Conservation (phyloP, 2,797 vertebrate species). For the Hyperoplus lanceolatus region DNA sequence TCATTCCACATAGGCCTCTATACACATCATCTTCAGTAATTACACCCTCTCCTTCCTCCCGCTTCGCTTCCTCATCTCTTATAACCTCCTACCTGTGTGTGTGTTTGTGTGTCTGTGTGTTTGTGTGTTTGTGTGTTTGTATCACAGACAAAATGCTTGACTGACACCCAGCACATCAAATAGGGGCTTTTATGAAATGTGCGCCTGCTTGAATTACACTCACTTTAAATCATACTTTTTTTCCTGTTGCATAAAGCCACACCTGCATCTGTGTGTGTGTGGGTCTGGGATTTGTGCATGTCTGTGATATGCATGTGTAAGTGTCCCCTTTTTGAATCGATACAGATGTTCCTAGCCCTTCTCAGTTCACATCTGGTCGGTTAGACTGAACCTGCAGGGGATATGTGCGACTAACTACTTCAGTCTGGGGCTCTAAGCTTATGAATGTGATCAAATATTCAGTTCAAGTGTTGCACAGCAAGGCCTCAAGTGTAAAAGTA, state of each 20-base stretch:
- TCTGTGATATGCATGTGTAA: neutral
- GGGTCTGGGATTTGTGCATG: neutral
- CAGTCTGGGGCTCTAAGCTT: slow-evolving; percentile 64
- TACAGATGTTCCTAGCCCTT: slow-evolving; percentile 67
- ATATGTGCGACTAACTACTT: slow-evolving; percentile 65
- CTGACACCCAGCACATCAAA: slow-evolving; percentile 77
- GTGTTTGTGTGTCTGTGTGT: slow-evolving; percentile 26
- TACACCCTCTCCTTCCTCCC: slow-evolving; percentile 76
- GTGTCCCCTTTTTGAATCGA: slow-evolving; percentile 44
- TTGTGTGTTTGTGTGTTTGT: slow-evolving; percentile 8
- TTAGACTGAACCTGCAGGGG: slow-evolving; percentile 68
- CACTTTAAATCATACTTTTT: slow-evolving; percentile 54
- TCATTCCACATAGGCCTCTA: slow-evolving; percentile 77
- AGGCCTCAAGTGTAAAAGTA: slow-evolving; percentile 71
- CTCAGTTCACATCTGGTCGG: slow-evolving; percentile 63
- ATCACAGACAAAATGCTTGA: slow-evolving; percentile 60
- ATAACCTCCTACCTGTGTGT: slow-evolving; percentile 56
- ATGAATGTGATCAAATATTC: slow-evolving; percentile 78
- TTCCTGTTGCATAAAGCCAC: slow-evolving; percentile 46
- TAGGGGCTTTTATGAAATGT: slow-evolving; percentile 76
- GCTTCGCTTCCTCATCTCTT: slow-evolving; percentile 66
- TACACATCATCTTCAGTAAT: slow-evolving; percentile 84
- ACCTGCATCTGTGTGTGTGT: slow-evolving; percentile 33
- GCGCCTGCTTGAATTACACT: slow-evolving; percentile 75
- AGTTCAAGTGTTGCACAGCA: slow-evolving; percentile 62